phyloP scores from a whole-genome alignment of 2,797 vertebrate species.

The Mycteria americana region DNA sequence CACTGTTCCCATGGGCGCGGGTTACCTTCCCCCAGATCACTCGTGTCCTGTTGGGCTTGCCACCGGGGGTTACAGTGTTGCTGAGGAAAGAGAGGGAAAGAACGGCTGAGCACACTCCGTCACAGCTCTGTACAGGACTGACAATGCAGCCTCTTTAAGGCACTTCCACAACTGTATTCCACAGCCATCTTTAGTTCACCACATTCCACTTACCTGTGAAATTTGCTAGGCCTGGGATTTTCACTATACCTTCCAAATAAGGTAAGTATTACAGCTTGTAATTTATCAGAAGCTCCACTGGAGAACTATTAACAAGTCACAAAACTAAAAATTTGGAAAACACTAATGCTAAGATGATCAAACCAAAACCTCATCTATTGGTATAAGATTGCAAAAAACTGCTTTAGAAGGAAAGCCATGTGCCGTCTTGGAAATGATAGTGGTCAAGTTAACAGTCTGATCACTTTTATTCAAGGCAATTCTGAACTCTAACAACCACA shows the following conservation, averaged over 20 bases:
- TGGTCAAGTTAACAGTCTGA: not conserved
- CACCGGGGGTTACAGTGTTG: constrained; percentile 92
- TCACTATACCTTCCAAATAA: not conserved
- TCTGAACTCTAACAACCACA: not conserved
- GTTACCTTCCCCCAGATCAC: constrained; percentile 99
- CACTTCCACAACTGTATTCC: not conserved
- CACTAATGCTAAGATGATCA: not conserved
- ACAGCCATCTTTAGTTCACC: not conserved
- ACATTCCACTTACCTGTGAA: not conserved
- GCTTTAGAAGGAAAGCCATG: not conserved
- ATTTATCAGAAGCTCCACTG: not conserved
- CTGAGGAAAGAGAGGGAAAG: constrained; percentile 64
- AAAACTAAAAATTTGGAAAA: not conserved
- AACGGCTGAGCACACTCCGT: not conserved
- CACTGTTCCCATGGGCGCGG: constrained; percentile 92
- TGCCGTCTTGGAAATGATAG: rapidly evolving
- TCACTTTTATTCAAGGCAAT: not conserved
- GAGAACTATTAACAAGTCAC: not conserved
- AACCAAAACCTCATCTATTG: not conserved
- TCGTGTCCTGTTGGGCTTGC: constrained; percentile 94
- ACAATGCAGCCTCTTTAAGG: not conserved
- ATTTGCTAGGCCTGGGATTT: not conserved
- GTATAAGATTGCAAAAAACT: not conserved
- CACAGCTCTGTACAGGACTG: not conserved
- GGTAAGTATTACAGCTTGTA: not conserved